These are phyloP conservation scores for Vulpes vulpes DNA, from an alignment of 2,113 vertebrate species.

Conservation along the genomic window DNA sequence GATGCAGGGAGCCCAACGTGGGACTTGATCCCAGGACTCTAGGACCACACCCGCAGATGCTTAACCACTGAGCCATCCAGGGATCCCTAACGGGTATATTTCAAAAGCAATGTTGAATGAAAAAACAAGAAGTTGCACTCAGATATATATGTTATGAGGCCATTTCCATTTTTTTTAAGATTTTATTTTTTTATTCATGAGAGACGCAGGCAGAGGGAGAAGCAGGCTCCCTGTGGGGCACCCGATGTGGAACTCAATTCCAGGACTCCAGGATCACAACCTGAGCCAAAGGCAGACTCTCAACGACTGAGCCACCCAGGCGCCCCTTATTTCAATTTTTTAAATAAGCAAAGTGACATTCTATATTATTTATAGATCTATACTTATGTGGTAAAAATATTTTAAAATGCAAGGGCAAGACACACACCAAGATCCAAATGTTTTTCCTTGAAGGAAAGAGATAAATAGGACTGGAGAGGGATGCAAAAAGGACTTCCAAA, in stretches of 20 bases:
- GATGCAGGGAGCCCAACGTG: too few relatives aligned
- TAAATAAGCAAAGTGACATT: slow-evolving; percentile 4
- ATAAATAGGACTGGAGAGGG: background rate
- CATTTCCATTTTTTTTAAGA: background rate
- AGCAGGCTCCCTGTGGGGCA: too few relatives aligned
- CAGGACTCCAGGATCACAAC: too few relatives aligned
- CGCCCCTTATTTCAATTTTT: background rate
- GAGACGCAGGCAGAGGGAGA: too few relatives aligned
- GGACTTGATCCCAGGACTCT: too few relatives aligned
- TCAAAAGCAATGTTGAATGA: background rate
- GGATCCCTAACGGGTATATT: background rate
- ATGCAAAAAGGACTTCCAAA: background rate
- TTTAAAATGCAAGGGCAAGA: background rate
- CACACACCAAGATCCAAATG: background rate
- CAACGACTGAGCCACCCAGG: too few relatives aligned
- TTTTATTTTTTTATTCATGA: too few relatives aligned
- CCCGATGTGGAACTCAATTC: too few relatives aligned
- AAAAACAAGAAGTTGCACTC: background rate
- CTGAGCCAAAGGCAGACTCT: too few relatives aligned
- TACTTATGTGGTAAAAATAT: background rate
- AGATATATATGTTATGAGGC: background rate
- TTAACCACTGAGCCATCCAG: too few relatives aligned
- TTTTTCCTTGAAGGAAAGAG: background rate
- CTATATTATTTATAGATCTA: background rate
- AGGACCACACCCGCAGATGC: too few relatives aligned